Conservation (phyloP, 2,797 vertebrate species). For the Brachymystax lenok region DNA sequence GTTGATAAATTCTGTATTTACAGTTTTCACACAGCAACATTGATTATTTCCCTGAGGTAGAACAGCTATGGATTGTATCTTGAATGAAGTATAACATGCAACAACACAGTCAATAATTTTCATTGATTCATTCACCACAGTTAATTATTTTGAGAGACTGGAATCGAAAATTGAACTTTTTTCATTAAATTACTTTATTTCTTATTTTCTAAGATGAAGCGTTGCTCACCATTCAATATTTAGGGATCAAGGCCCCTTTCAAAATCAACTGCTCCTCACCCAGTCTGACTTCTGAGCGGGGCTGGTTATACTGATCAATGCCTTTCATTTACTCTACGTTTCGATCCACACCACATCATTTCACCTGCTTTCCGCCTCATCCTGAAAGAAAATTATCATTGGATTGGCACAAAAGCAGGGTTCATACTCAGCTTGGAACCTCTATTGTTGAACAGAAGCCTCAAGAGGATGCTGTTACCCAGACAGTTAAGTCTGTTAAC, state of each 20-base stretch:
- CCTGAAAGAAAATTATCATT: constrained; percentile 2
- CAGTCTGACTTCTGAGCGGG: background rate
- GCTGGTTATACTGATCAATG: constrained; percentile 5
- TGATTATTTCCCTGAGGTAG: background rate
- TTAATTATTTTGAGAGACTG: background rate
- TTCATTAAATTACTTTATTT: no score
- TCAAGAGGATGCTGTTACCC: background rate
- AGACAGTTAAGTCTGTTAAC: background rate
- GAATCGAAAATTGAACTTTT: no score
- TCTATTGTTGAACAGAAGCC: background rate
- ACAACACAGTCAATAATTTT: no score
- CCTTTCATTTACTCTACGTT: constrained; percentile 3
- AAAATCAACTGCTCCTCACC: background rate
- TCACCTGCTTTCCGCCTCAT: constrained; percentile 3
- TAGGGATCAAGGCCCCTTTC: background rate
- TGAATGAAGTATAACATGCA: no score
- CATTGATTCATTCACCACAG: no score
- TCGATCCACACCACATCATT: constrained; percentile 3
- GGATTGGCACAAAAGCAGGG: background rate
- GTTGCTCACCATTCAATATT: background rate
- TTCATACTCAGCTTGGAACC: background rate
- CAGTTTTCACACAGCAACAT: background rate
- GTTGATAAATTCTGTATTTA: background rate
- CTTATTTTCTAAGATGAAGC: background rate
- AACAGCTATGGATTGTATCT: no score